Percentiles rank a stretch among this genome's conserved stretches.
Conservation (phyloP, 2,113 vertebrate species). For the Peucedramus taeniatus region DNA sequence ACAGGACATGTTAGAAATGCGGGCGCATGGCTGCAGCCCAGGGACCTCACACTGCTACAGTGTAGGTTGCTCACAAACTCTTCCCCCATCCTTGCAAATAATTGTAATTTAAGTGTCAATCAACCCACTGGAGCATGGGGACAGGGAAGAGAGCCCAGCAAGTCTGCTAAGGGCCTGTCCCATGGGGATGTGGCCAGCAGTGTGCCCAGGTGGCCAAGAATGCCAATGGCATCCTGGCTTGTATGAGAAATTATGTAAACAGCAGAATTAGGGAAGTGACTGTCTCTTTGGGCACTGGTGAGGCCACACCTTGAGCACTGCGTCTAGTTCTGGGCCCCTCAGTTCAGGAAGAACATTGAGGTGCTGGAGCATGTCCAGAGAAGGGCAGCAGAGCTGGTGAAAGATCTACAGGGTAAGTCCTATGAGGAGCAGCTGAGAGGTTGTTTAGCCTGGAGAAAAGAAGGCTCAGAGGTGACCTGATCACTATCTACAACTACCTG, state of each 20-base stretch:
- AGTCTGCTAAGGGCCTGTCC: not conserved
- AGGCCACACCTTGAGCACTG: not conserved
- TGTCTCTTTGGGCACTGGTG: no score
- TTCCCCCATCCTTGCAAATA: not conserved
- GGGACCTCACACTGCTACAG: not conserved
- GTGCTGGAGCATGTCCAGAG: not conserved
- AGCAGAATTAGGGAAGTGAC: not conserved
- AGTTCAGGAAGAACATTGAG: not conserved
- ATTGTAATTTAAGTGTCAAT: not conserved
- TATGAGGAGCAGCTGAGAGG: not conserved
- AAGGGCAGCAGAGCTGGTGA: not conserved
- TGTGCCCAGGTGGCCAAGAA: not conserved
- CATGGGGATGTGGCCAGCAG: not conserved
- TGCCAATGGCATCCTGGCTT: no score
- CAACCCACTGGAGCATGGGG: not conserved
- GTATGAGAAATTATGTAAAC: not conserved
- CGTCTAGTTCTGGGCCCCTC: not conserved
- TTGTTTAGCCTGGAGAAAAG: not conserved
- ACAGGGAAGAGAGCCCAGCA: not conserved
- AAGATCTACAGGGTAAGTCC: not conserved
- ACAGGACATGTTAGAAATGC: accelerated
- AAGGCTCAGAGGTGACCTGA: not conserved
- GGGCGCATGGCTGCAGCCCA: accelerated
- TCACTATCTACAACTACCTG: not conserved
- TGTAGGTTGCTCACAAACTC: not conserved